Base-by-base conservation (phyloP, 1,140 invertebrate species). In the Sycobia sp. region DNA sequence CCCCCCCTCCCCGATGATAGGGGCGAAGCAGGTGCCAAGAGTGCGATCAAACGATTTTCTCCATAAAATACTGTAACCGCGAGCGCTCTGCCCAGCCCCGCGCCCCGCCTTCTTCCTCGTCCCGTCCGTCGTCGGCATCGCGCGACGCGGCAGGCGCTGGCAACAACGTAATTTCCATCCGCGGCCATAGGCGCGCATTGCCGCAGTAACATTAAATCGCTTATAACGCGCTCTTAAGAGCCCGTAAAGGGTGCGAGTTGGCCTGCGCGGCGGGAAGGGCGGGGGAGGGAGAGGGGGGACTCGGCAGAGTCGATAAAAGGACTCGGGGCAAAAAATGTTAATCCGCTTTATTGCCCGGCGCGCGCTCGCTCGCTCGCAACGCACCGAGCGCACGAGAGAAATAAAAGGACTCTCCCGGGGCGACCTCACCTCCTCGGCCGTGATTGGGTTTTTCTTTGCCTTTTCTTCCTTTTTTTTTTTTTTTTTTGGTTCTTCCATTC, bases 21-120 rank as follows among this genome's bases (percentile, higher is more conserved):
- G 61, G 61, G 61, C 61, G n/a, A 53, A 62, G 61, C 61, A 62
- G 61, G 61, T 62, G 61, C 44, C 44, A 39, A 27, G 59, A 20
- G n/a, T n/a, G 13, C 25, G 39, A 25, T 47, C 41, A 20, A 47
- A 47, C 59, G 53, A 62, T 62, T 62, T 62, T 44, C 39, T 39
- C 39, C 25, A 32, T 59, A 41, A 38, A 32, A 46, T 56, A 56
- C 34, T 44, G 47, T n/a, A n/a, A n/a, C n/a, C n/a, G n/a, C n/a
- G n/a, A n/a, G n/a, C n/a, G n/a, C n/a, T n/a, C n/a, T n/a, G n/a
- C n/a, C n/a, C n/a, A n/a, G n/a, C n/a, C n/a, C n/a, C n/a, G n/a
- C n/a, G n/a, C n/a, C n/a, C n/a, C n/a, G n/a, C 20, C 55, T 27
- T 36, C 23, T 29, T 38, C 34, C 18, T 44, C 14, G 38, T 53